Evolutionary conservation across 2,797 vertebrate species (phyloP), one percentile per base, ranked within the genome.

Genomic region (Chaetophractus vellerosus): DNA sequence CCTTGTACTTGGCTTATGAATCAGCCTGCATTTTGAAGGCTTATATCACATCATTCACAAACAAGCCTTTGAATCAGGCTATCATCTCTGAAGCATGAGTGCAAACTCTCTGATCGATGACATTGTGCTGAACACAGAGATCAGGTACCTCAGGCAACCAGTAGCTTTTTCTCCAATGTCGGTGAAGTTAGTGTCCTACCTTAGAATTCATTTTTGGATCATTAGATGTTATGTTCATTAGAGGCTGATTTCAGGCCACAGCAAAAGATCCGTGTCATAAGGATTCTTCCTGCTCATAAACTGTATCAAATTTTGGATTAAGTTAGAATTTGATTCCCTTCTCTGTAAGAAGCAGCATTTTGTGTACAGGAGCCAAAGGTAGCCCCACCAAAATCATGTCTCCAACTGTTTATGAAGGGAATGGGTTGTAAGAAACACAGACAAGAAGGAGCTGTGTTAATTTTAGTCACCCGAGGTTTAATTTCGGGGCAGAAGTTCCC

Each of bases 21-120:
- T 88, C 81, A 72, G 80, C 18, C 23, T 81, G 45, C 15, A 26
- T 79, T 89, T 91, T 95, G 63, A 23, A 90, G 48, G 57, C 38
- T 94, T 24, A 19, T 66, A 57, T 61, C 33, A 3, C 61, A 24
- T 59, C 88, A 95, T 87, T 91, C 72, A 86, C 78, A 75, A 96
- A 95, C 69, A 66, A 45, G 68, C 8, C n/a, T 91, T 80, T 93
- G 45, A 66, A 38, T 69, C 21, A 36, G 16, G 21, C 28, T 48
- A 41, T 61, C 11, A 52, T 88, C n/a, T 93, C n/a, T 69, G 79
- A 45, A 85, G n/a, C 38, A 55, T n/a, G 33, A 80, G 21, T 31
- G 57, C 33, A 38, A 55, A 55, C 0, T 33, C 66, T 86, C 14
- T 90, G 55, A 48, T 26, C 33, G 61, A 79, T 66, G 50, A 8